Base-by-base conservation (phyloP, 2,797 vertebrate species). In the Takifugu rubripes region DNA sequence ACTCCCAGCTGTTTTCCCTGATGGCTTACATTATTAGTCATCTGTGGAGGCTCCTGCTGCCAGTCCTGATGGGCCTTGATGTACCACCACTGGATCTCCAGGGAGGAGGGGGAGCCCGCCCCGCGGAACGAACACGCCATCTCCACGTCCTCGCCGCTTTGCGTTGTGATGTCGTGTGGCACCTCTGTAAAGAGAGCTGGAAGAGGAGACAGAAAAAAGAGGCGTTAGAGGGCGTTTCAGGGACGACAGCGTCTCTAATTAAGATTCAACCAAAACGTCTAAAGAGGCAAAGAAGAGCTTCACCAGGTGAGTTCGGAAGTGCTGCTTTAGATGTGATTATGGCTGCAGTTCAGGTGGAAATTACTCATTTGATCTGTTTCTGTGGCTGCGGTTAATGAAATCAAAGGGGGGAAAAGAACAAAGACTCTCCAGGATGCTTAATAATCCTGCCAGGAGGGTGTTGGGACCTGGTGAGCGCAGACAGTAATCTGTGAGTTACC, bases 61-160 rank as follows among this genome's bases (percentile, higher is more conserved):
- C 92, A 92, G 80, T 93, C 90, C 74, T 71, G 85, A 81, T 88
- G 90, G 79, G 91, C 90, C 68, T 93, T 94, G 68, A 94, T 90
- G 59, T 96, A 98, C 96, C 96, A 98, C 96, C 96, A 98, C 91
- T 98, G 96, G 76, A 98, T 98, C 90, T 98, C 96, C 15, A 98
- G 89, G 1, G 95, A 96, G 56, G 96, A 94, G 1, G 94, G 93
- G 58, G 94, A 93, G 48, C 94, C 92, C 0, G 90, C 92, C 59
- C 96, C 96, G 0, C 94, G 92, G 89, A 98, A 98, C 59, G 96
- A 97, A 26, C 96, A 98, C 2, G 95, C 94, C 95, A 98, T 96
- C 90, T 98, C 96, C 79, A 97, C 94, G 8, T 98, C 95, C 79
- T 95, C 92, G 0, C 96, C 95, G 0, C 91, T 92, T 69, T 90